Base-by-base conservation (phyloP, 2,113 vertebrate species). In the Coracopsis vasa region DNA sequence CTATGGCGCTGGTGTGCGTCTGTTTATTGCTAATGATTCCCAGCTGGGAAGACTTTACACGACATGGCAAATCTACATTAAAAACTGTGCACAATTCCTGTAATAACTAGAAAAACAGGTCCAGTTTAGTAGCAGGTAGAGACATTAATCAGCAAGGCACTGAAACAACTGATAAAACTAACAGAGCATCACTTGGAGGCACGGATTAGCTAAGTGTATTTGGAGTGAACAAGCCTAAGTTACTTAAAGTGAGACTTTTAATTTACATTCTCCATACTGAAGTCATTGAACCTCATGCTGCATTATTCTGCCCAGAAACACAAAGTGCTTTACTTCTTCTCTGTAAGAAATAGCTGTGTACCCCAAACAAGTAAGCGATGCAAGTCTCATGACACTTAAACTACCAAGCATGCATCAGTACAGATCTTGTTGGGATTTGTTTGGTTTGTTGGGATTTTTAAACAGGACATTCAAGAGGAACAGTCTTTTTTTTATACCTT, bases 31-130 rank as follows among this genome's bases (percentile, higher is more conserved):
- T 99, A 98, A 99, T 99, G 98, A 99, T 99, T 97, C 99, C 99
- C 96, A 99, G 98, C 94, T 99, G 99, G 96, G 99, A 99, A 60
- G 99, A 99, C 96, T 99, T 99, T 91, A 99, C 99, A 35, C 99
- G 99, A 91, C 99, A 99, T 11, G 99, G 99, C 96, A 99, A 98
- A 97, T 99, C 99, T 93, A 99, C 99, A 28, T 99, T 99, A 97
- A 99, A 99, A 97, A 99, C 99, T 74, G 99, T 99, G 98, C 99
- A 99, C 96, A 99, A 98, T 97, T 99, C 99, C 98, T 99, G 99
- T 94, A 99, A 95, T 84, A 99, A 95, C 99, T 99, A 90, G 53
- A 97, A 95, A 86, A 94, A 90, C 3, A 5, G n/a, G 47, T 33
- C 56, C 41, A 29, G 18, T 13, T 96, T 58, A 96, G 70, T 2